Evolutionary conservation across 2,113 vertebrate genomes (phyloP).

Genomic region (Cynocephalus volans): DNA sequence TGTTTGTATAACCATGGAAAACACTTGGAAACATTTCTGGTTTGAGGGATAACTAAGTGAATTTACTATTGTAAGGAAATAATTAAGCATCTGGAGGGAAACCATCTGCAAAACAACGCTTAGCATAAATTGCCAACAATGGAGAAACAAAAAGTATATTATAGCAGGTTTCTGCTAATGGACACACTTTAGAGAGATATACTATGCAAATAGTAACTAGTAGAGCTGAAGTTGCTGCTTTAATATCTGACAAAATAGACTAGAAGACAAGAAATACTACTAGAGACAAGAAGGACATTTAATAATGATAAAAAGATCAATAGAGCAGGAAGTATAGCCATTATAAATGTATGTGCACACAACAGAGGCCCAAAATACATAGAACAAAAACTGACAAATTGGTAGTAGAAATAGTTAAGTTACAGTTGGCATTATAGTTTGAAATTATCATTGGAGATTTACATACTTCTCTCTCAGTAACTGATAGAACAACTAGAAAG

Average conservation of each 20-base stretch:
- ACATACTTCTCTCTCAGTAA: neutral
- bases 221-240: neutral
- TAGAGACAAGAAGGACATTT: neutral
- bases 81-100: neutral
- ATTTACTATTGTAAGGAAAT: conserved; percentile 40
- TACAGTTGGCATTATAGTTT: neutral
- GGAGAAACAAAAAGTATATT: conserved; percentile 36
- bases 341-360: neutral
- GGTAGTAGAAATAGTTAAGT: neutral
- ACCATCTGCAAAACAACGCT: neutral
- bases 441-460: neutral
- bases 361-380: neutral
- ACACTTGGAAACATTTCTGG: neutral
- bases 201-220: neutral
- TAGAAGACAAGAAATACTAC: neutral
- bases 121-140: neutral
- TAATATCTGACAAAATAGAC: neutral
- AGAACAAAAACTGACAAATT: neutral
- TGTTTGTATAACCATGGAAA: neutral
- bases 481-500: neutral
- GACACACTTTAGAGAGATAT: neutral
- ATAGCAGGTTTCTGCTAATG: neutral
- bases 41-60: neutral
- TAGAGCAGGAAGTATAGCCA: neutral
- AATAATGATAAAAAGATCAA: neutral